Evolutionary conservation across 2,888 invertebrate species (phyloP).

Genomic region (Hermaeophaga mercurialis): DNA sequence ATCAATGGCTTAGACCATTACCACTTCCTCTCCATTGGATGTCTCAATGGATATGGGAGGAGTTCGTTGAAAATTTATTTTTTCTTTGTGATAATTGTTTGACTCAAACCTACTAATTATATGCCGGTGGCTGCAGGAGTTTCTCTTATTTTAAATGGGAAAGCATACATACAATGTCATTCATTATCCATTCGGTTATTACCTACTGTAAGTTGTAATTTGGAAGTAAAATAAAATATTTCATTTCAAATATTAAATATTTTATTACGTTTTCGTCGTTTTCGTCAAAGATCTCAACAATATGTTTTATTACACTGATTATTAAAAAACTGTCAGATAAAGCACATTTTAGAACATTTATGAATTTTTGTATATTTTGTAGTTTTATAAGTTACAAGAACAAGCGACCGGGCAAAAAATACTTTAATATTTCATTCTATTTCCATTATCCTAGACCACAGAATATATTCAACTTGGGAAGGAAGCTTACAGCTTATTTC

Average conservation of each 20-base stretch:
- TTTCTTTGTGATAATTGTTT: conserved; percentile 29
- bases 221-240: no score
- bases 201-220: no score
- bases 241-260: no score
- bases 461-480: conserved; percentile 7
- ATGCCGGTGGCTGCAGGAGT: conserved; percentile 23
- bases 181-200: no score
- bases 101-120: conserved; percentile 29
- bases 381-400: no score
- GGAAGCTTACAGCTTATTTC: conserved; percentile 13
- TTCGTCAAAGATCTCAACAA: no score
- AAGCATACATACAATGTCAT: no score
- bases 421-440: conserved; percentile 12
- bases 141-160: conserved; percentile 20
- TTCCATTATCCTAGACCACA: conserved; percentile 14
- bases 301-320: no score
- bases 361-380: no score
- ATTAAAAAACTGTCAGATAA: no score
- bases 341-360: no score
- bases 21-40: conserved; percentile 35
- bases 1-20: conserved; percentile 26
- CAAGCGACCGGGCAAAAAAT: not conserved
- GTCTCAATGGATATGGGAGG: conserved; percentile 34
- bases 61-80: conserved; percentile 21
- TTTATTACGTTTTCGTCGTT: no score